Evolutionary conservation across 2,113 vertebrate genomes (phyloP).

Genomic region (western clawed frog (Xenopus tropicalis)): UCB_Xtro_10.0 CM004443.2:190182501-190183000

Average conservation of each 20-base stretch:
- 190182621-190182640: constrained; percentile 55
- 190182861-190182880: not conserved
- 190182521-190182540: constrained; percentile 62
- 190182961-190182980: constrained; percentile 7
- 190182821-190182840: constrained; percentile 28
- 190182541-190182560: constrained; percentile 64
- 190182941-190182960: constrained; percentile 9
- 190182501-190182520: constrained; percentile 73
- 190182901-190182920: not conserved
- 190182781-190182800: constrained; percentile 40
- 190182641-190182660: constrained; percentile 61
- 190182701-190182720: constrained; percentile 57
- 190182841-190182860: constrained; percentile 40
- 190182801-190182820: constrained; percentile 47
- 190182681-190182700: constrained; percentile 61
- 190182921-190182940: constrained; percentile 16
- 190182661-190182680: constrained; percentile 58
- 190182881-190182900: not conserved
- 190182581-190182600: constrained; percentile 74
- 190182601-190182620: constrained; percentile 75
- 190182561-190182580: constrained; percentile 62
- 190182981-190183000: constrained; percentile 2
- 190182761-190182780: constrained; percentile 45
- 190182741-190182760: constrained; percentile 46
- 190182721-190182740: constrained; percentile 48